Base-by-base conservation (phyloP, 2,113 vertebrate genomes). In the Strigops habroptila region DNA sequence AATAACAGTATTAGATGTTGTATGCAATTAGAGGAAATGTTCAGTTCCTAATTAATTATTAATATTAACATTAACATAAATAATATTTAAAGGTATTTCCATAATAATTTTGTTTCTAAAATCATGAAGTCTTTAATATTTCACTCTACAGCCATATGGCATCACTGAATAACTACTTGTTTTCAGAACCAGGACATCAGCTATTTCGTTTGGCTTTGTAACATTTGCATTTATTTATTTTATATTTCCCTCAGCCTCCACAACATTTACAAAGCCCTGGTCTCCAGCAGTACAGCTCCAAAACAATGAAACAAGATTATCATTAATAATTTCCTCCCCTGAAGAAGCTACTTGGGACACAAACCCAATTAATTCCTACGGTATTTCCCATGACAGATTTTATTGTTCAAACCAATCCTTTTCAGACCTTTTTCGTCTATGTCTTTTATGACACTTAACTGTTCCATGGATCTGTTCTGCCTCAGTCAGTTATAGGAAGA, bases 351-450 rank as follows among this genome's bases (percentile, higher is more conserved):
- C 53, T 46, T 90, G 85, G 63, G 85, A 96, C 63, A 82, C 63
- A 95, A 95, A 83, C 4, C 17, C 16, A 90, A 90, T 88, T 93
- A 93, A 88, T 90, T 95, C 53, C 48, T 73, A 62, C 13, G 73
- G 5, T 77, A 86, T 94, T 96, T 94, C 85, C 88, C 75, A 62
- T 62, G 82, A 90, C 14, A 93, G 27, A 77, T 88, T 93, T 94
- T 90, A 48, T 59, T 95, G 94, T 93, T 88, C 41, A 91, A 77
- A 69, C 14, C 22, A 83, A 37, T 83, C 17, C 13, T 19, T 90
- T 93, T 86, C 63, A 91, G 53, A 76, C 22, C 18, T 19, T 82
- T 91, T 91, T 82, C 28, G 37, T 83, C 37, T 80, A 5, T 59
- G 53, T 30, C 44, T 86, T 82, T 82, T 68, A 64, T 88, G 41